phyloP scores from a whole-genome alignment of 2,113 vertebrate species.

The Charina bottae region DNA sequence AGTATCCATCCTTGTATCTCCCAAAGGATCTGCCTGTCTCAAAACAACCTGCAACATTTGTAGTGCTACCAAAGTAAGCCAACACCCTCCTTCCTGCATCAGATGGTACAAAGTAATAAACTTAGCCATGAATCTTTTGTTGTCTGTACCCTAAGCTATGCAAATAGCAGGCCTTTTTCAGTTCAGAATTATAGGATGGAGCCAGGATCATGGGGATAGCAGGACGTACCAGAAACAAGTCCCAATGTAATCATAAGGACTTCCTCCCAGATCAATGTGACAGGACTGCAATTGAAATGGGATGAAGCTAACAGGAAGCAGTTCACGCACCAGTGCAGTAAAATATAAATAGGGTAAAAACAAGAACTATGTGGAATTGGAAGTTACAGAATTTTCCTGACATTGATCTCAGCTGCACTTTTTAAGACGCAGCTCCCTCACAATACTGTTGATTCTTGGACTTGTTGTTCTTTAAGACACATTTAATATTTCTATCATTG shows the following conservation, averaged over 20 bases:
- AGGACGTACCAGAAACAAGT: background rate
- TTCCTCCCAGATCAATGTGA: background rate
- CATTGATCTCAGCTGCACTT: background rate
- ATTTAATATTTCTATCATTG: background rate
- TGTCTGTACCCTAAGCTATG: background rate
- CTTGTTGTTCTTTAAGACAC: background rate
- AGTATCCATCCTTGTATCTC: background rate
- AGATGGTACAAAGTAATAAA: background rate
- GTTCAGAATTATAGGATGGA: background rate
- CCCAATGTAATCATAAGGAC: background rate
- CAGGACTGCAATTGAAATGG: background rate
- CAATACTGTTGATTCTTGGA: too few species aligned
- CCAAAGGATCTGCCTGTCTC: background rate
- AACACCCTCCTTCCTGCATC: background rate
- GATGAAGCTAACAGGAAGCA: background rate
- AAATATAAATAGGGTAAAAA: background rate
- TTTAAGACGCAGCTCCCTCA: background rate
- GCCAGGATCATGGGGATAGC: background rate
- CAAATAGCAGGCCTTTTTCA: background rate
- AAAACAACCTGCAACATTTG: background rate
- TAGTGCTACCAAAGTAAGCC: background rate
- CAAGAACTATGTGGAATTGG: background rate
- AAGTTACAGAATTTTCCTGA: background rate
- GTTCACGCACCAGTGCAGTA: background rate
- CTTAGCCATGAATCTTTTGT: background rate